Base-by-base conservation (phyloP, 2,113 vertebrate species). In the Dasyornis broadbenti region DNA sequence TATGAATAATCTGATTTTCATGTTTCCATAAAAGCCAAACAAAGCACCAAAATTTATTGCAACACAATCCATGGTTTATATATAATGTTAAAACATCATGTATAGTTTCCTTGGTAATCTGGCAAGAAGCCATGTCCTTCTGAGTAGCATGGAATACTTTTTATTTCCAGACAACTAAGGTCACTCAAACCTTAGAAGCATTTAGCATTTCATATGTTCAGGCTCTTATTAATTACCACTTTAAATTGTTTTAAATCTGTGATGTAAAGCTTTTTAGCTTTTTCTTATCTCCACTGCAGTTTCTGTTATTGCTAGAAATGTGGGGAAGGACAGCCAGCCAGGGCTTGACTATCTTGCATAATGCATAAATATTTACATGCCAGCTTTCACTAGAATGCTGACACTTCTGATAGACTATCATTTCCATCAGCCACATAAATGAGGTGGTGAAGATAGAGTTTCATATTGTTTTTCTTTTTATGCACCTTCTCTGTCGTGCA, bases 361-460 rank as follows among this genome's bases (percentile, higher is more conserved):
- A 75, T 21, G n/a, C 69, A 75, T 90, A 92, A 94, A 94, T 94
- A 89, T 86, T 86, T 92, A 86, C 83, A 63, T 53, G 61, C 64
- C 80, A 89, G 68, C 72, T 92, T 94, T 93, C 70, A 69, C 73
- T 75, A 70, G 65, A 57, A 64, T 52, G n/a, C 86, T 94, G 86
- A 61, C 75, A 90, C 66, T 93, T 93, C 42, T 91, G 45, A 83
- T 79, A 47, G 11, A 35, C 45, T 82, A 39, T 87, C 30, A 22
- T 75, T 90, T 90, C 89, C 56, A 78, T 94, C 78, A 83, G 56
- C 45, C 50, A 30, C 54, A 61, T 73, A 92, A 92, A 83, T 50
- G 44, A 91, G 73, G 57, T 89, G 70, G 26, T 92, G 66, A 95
- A 79, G 81, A 72, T 1, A 84, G 52, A 89, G 40, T 49, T 88